These are phyloP conservation scores for Microtus richardsoni DNA, from an alignment of 2,113 vertebrate species.

Conservation along the genomic window DNA sequence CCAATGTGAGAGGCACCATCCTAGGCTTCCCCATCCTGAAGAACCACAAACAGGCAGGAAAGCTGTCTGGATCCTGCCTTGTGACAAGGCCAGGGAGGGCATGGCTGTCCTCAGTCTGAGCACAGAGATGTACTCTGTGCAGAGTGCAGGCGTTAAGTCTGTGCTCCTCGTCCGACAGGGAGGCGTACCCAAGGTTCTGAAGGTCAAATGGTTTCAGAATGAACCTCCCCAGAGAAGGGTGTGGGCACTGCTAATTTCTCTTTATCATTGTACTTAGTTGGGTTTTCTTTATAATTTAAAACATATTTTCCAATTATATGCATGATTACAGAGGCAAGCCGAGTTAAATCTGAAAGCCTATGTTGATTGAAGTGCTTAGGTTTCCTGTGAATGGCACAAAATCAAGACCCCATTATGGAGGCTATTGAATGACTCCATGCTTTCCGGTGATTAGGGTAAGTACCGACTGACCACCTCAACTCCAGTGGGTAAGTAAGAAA, in stretches of 20 bases:
- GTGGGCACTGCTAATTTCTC: not conserved
- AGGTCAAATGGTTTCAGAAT: conserved; percentile 5
- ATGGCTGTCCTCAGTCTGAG: too few species aligned
- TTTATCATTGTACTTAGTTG: accelerated
- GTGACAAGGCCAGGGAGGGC: not conserved
- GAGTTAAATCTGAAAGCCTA: not conserved
- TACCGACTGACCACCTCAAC: not conserved
- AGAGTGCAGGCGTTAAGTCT: not conserved
- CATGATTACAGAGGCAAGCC: not conserved
- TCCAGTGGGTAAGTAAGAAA: not conserved
- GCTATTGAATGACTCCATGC: not conserved
- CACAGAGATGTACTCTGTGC: not conserved
- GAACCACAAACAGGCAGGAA: not conserved
- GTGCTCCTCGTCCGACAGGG: accelerated
- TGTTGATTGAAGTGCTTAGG: conserved; percentile 40
- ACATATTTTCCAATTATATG: not conserved
- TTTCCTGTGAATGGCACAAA: conserved; percentile 26
- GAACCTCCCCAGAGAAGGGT: not conserved
- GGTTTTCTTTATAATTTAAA: not conserved
- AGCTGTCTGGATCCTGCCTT: not conserved
- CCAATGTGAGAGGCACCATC: not conserved
- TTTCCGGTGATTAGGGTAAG: not conserved
- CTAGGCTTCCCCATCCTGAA: not conserved
- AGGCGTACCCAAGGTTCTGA: not conserved
- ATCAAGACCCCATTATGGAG: not conserved